Conservation (phyloP, 1,140 invertebrate species). For the Dendrolimus kikuchii region DNA sequence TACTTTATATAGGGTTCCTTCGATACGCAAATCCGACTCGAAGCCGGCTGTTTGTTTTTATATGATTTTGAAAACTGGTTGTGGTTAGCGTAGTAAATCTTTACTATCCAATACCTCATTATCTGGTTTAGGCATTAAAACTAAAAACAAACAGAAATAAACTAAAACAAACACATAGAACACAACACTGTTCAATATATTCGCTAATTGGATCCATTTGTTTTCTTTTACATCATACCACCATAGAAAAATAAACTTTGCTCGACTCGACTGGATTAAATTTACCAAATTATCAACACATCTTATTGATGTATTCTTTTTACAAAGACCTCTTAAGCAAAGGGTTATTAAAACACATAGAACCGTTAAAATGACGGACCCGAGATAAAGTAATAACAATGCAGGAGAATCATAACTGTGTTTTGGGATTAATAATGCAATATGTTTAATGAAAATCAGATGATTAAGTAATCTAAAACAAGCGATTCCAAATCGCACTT, state of each 20-base stretch:
- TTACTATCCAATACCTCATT: background rate
- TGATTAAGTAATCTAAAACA: slow-evolving; percentile 2
- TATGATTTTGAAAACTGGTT: background rate
- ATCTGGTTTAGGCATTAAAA: slow-evolving; percentile 10
- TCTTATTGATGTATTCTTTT: background rate
- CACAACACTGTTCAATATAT: slow-evolving; percentile 11
- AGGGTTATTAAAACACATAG: background rate
- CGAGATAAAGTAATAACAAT: background rate
- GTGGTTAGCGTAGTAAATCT: background rate
- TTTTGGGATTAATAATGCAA: background rate
- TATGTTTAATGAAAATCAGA: background rate
- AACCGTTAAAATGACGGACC: background rate
- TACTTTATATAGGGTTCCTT: too few relatives aligned
- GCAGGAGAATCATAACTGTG: slow-evolving; percentile 1
- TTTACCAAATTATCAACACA: too few relatives aligned
- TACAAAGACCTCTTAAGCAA: background rate
- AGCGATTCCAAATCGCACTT: background rate
- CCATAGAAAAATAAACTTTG: background rate
- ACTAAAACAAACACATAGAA: slow-evolving; percentile 5
- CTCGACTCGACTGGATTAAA: background rate
- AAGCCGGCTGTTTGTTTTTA: too few relatives aligned
- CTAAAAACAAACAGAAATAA: slow-evolving; percentile 12
- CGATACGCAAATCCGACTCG: too few relatives aligned
- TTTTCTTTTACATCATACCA: too few relatives aligned
- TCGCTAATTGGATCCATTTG: slow-evolving; percentile 13